Percentiles rank a stretch among this genome's conserved stretches.
These are phyloP conservation scores for Hypselothyrea guttata DNA, from an alignment of 2,888 invertebrate genomes.

Conservation along the genomic window DNA sequence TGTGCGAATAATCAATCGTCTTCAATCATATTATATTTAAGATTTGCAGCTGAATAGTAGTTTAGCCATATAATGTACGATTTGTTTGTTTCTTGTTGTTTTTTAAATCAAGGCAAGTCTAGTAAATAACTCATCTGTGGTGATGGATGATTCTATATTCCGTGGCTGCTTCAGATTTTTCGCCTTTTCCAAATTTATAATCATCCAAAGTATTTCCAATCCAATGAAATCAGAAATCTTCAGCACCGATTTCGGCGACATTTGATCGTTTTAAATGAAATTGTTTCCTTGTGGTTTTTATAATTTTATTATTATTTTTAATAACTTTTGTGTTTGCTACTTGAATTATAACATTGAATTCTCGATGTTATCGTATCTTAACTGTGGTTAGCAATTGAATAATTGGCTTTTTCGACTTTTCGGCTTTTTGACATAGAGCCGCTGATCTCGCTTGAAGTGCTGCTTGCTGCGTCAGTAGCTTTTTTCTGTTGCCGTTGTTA, in stretches of 20 bases:
- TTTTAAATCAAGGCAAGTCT: conserved; percentile 39
- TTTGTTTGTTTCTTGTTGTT: too few relatives aligned
- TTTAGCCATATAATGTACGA: neutral
- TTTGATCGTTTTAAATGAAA: conserved; percentile 44
- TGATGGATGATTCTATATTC: conserved; percentile 21
- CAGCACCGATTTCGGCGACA: too few relatives aligned
- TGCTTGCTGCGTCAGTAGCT: conserved; percentile 43
- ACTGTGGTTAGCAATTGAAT: conserved; percentile 61
- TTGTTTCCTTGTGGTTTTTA: conserved; percentile 38
- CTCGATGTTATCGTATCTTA: conserved; percentile 33
- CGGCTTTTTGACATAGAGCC: conserved; percentile 51
- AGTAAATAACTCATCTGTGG: conserved; percentile 25
- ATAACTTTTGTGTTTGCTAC: conserved; percentile 60
- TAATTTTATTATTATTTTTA: conserved; percentile 59
- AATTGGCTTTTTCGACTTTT: too few relatives aligned
- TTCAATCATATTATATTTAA: conserved; percentile 38
- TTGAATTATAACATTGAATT: conserved; percentile 65
- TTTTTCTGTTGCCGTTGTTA: conserved; percentile 15
- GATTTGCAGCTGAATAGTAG: conserved; percentile 37
- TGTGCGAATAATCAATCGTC: conserved; percentile 56
- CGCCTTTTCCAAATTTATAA: conserved; percentile 6
- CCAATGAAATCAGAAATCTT: too few relatives aligned
- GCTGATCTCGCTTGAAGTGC: conserved; percentile 29
- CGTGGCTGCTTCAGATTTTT: conserved; percentile 8
- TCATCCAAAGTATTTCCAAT: conserved; percentile 21